Evolutionary conservation across 2,113 vertebrate genomes (phyloP).

Genomic region (Fulica atra): DNA sequence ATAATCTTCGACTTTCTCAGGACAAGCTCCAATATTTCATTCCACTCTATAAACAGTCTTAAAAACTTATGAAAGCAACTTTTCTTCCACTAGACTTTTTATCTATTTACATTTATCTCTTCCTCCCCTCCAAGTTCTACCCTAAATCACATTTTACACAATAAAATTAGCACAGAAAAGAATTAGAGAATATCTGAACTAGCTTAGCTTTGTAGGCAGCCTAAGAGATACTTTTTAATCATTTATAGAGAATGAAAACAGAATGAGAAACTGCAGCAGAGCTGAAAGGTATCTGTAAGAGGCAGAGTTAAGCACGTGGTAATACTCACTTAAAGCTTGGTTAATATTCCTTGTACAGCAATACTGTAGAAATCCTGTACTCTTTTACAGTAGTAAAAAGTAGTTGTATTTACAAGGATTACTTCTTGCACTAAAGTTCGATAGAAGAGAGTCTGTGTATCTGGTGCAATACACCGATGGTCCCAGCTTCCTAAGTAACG

Average conservation of each 20-base stretch:
- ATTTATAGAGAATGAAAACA: not conserved
- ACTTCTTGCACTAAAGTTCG: not conserved
- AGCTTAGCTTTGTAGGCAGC: not conserved
- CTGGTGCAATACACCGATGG: not conserved
- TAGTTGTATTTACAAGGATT: not conserved
- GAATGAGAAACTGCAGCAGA: not conserved
- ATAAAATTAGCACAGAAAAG: not conserved
- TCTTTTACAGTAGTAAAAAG: not conserved
- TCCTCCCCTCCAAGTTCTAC: not conserved
- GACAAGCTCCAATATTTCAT: not conserved
- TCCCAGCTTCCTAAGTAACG: not conserved
- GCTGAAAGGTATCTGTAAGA: not conserved
- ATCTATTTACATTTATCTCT: not conserved
- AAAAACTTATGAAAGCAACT: not conserved
- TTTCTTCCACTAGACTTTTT: not conserved
- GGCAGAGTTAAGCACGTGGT: not conserved
- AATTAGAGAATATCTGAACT: not conserved
- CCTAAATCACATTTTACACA: not conserved
- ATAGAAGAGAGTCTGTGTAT: rapidly evolving
- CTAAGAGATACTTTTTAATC: not conserved
- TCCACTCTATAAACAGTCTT: not conserved
- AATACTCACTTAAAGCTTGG: not conserved
- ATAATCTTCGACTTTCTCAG: not conserved
- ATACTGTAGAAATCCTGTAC: not conserved
- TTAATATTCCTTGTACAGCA: not conserved